A percentile compares a stretch with the other conserved stretches of the same genome.
Conservation (phyloP, 2,888 invertebrate species). For the Leucophenga maculata region DNA sequence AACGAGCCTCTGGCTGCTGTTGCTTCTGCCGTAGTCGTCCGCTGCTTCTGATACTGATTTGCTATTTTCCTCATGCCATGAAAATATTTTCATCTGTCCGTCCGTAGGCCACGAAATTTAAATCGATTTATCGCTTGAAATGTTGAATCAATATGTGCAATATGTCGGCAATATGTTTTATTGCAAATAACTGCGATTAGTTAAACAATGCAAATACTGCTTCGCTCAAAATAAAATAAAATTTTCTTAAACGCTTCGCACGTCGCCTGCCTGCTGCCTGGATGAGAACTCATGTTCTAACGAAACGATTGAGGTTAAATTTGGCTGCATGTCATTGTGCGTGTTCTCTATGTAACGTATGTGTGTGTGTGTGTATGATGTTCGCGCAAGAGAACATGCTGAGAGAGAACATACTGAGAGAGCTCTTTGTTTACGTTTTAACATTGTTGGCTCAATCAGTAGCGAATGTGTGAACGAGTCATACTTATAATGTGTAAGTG, state of each 20-base stretch:
- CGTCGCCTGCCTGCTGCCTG: not conserved
- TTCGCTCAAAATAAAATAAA: not conserved
- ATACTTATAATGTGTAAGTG: too few relatives aligned
- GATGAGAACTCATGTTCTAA: slow-evolving; percentile 1
- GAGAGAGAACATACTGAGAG: too few relatives aligned
- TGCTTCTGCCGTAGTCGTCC: not conserved
- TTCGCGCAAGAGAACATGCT: too few relatives aligned
- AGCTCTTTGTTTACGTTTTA: too few relatives aligned
- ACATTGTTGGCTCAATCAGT: too few relatives aligned
- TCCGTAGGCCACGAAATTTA: not conserved
- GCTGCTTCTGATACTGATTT: not conserved
- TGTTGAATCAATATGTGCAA: too few relatives aligned
- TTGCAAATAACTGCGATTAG: too few relatives aligned
- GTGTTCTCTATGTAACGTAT: not conserved
- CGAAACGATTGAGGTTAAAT: slow-evolving; percentile 12
- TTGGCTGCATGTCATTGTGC: not conserved
- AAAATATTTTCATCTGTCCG: not conserved
- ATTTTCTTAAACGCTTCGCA: not conserved
- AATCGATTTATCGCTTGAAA: too few relatives aligned
- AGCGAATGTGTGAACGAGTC: too few relatives aligned
- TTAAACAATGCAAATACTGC: not conserved
- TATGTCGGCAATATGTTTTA: too few relatives aligned
- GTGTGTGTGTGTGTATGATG: not conserved
- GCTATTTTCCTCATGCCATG: not conserved
- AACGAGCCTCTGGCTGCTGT: not conserved